Percentiles rank a stretch among this genome's conserved stretches.
Conservation (phyloP, 2,113 vertebrate species). For the Rhinoptilus africanus region DNA sequence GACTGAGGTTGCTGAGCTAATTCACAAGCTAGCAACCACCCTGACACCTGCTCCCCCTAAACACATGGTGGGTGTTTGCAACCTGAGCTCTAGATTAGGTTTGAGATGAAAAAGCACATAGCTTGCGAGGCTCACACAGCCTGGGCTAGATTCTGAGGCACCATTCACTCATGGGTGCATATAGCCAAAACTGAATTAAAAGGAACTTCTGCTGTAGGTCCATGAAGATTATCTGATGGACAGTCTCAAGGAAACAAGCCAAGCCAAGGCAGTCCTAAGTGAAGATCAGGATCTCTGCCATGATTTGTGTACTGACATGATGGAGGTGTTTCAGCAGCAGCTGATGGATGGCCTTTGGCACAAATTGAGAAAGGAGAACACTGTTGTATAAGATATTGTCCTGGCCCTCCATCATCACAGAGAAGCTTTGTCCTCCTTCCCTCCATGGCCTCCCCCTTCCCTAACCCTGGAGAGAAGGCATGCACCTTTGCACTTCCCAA, state of each 20-base stretch:
- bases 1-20: background rate
- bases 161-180: background rate
- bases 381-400: too few relatives aligned
- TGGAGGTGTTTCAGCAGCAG: background rate
- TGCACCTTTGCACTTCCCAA: background rate
- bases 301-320: background rate
- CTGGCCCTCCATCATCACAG: background rate
- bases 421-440: background rate
- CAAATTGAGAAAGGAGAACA: background rate
- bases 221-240: background rate
- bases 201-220: background rate
- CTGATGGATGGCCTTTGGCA: background rate
- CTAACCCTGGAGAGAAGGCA: background rate
- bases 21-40: background rate
- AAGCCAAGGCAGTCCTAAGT: background rate
- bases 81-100: background rate
- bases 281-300: background rate
- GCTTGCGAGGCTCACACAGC: background rate
- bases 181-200: background rate
- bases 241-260: background rate
- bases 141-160: background rate
- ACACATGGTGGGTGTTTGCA: background rate
- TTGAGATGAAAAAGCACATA: background rate
- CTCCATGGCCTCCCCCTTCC: background rate
- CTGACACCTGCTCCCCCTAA: background rate